phyloP scores from a whole-genome alignment of 2,113 vertebrate species.

The Lepus europaeus region DNA sequence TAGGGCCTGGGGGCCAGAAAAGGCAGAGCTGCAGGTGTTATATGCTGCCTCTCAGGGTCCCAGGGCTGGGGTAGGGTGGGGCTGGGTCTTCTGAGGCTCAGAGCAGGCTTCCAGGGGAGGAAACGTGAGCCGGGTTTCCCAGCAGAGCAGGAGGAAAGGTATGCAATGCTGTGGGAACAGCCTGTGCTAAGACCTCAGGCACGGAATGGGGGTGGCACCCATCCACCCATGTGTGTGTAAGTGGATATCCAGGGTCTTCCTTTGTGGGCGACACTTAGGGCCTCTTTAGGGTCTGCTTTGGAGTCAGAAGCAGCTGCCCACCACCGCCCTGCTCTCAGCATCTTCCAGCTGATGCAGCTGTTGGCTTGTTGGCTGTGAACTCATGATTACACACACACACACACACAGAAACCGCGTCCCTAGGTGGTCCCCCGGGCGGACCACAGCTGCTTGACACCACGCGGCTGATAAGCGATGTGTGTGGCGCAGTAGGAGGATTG shows the following conservation, averaged over 20 bases:
- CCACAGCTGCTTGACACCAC: neutral
- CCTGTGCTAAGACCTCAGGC: neutral
- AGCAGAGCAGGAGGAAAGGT: neutral
- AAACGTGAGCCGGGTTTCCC: neutral
- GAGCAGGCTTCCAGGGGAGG: neutral
- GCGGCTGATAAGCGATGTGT: neutral
- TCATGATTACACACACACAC: neutral
- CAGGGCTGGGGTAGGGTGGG: neutral
- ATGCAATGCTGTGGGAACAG: neutral
- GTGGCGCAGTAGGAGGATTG: neutral
- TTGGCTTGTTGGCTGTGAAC: neutral
- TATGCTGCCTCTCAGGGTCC: neutral
- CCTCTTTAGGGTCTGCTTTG: neutral
- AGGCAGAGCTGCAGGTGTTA: neutral
- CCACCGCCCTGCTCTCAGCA: neutral
- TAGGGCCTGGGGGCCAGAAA: neutral
- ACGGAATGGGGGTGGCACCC: neutral
- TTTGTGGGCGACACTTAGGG: neutral
- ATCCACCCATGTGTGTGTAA: neutral
- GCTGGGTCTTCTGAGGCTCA: neutral
- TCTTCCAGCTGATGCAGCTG: neutral
- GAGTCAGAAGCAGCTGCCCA: neutral
- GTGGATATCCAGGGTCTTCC: neutral
- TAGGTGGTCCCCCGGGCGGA: neutral
- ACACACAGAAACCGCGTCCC: rapidly evolving